Evolutionary conservation across 2,888 invertebrate genomes (phyloP).

Genomic region (Athetis lepigone): DNA sequence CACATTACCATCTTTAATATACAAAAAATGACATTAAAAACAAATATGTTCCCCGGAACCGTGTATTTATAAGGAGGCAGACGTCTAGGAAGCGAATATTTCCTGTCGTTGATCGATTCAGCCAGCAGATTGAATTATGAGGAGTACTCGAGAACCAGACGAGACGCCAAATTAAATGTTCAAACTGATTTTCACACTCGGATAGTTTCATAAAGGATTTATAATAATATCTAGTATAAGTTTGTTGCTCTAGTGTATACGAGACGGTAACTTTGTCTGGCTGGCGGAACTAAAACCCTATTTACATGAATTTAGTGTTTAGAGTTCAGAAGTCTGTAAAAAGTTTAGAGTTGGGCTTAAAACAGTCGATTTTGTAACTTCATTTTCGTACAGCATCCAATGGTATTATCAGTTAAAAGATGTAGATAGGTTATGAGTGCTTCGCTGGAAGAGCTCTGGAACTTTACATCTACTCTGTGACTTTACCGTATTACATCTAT

Average conservation of each 20-base stretch:
- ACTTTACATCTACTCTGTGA: too few relatives aligned
- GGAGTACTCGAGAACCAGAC: conserved; percentile 65
- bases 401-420: too few relatives aligned
- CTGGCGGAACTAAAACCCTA: conserved; percentile 9
- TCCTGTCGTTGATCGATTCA: conserved; percentile 80
- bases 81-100: conserved; percentile 70
- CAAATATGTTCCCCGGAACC: conserved; percentile 21
- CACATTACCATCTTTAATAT: background rate
- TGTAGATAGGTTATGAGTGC: too few relatives aligned
- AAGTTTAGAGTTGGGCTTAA: background rate
- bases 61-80: conserved; percentile 47
- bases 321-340: background rate
- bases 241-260: conserved; percentile 35
- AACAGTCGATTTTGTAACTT: background rate
- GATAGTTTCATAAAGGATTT: conserved; percentile 71
- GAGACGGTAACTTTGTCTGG: conserved; percentile 22
- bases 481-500: too few relatives aligned
- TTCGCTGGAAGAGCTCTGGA: too few relatives aligned
- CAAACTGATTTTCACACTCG: conserved; percentile 76
- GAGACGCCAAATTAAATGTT: conserved; percentile 76
- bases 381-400: background rate
- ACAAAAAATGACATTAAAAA: conserved; percentile 3
- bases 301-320: conserved; percentile 2
- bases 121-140: conserved; percentile 80
- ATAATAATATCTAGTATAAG: conserved; percentile 43